Evolutionary conservation across 2,797 vertebrate species (phyloP).

Genomic region (Aeoliscus strigatus): DNA sequence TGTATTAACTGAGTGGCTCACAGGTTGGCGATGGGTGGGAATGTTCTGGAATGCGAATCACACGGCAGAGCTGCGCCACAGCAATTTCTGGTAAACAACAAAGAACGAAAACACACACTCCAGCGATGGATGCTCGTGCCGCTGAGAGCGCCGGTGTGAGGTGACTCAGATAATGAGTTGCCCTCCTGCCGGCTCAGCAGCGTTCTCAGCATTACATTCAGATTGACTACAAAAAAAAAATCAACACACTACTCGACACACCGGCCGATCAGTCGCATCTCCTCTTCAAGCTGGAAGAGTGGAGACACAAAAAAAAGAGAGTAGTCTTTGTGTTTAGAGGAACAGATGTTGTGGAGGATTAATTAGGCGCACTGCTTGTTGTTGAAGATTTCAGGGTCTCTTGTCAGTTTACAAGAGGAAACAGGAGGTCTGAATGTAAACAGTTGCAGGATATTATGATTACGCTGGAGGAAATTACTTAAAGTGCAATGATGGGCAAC

Average conservation of each 20-base stretch:
- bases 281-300: constrained; percentile 16
- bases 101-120: constrained; percentile 28
- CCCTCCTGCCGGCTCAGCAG: constrained; percentile 57
- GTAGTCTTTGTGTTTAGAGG: neutral
- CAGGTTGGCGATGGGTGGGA: constrained; percentile 16
- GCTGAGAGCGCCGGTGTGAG: constrained; percentile 51
- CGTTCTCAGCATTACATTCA: constrained; percentile 67
- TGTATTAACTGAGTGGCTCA: no score
- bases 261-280: neutral
- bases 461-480: constrained; percentile 52
- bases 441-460: constrained; percentile 61
- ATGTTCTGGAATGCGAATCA: constrained; percentile 47
- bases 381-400: constrained; percentile 25
- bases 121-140: constrained; percentile 44
- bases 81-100: constrained; percentile 1
- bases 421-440: constrained; percentile 55
- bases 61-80: constrained; percentile 7
- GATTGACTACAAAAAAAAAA: constrained; percentile 48
- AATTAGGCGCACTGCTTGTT: constrained; percentile 24
- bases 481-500: constrained; percentile 20
- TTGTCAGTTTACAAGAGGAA: constrained; percentile 21
- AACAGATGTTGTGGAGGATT: constrained; percentile 4
- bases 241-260: constrained; percentile 60
- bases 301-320: constrained; percentile 1
- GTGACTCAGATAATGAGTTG: constrained; percentile 60